Evolutionary conservation across 2,113 vertebrate species (phyloP).

Genomic region (Gnathonemus echidnorhynchus): DNA sequence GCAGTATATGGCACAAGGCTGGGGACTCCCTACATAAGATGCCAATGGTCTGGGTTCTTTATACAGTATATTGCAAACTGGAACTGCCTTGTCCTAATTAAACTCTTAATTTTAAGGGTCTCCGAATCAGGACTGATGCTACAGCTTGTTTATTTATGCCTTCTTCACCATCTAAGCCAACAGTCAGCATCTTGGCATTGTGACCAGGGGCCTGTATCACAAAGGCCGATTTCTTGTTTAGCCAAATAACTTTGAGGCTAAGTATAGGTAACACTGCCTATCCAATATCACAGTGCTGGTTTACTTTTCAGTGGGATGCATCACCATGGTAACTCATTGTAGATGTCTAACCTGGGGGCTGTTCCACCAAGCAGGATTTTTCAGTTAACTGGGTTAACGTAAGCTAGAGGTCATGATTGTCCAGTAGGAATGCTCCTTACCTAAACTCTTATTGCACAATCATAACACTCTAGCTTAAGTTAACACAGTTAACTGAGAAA

Average conservation of each 20-base stretch:
- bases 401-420: not conserved
- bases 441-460: not conserved
- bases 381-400: not conserved
- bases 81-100: not conserved
- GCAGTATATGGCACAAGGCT: not conserved
- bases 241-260: not conserved
- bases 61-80: not conserved
- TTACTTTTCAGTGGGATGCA: not conserved
- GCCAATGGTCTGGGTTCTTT: not conserved
- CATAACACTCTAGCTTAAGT: not conserved
- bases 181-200: not conserved
- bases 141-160: not conserved
- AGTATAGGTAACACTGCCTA: not conserved
- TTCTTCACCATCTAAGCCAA: not conserved
- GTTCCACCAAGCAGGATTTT: not conserved
- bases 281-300: not conserved
- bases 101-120: not conserved
- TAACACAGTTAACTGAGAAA: not conserved
- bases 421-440: not conserved
- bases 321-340: not conserved
- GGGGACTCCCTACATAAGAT: not conserved
- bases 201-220: not conserved
- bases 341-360: not conserved
- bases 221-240: not conserved
- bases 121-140: not conserved